These are phyloP conservation scores for Rhodophaea formosa DNA, from an alignment of 2,888 invertebrate genomes.

Conservation along the genomic window DNA sequence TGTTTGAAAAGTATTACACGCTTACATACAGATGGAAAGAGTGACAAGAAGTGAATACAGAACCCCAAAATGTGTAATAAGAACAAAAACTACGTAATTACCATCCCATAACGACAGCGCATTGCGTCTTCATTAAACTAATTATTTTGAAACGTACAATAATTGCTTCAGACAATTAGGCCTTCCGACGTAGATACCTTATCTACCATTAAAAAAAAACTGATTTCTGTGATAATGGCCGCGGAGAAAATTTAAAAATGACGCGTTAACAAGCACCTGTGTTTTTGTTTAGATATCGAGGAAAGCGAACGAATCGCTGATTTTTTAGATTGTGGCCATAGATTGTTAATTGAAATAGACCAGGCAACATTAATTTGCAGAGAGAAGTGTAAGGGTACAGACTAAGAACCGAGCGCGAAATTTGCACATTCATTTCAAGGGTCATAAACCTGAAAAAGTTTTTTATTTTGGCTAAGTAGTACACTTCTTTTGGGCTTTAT, in stretches of 20 bases:
- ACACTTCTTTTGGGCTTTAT: too few relatives aligned
- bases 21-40: too few relatives aligned
- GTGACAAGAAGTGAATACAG: neutral
- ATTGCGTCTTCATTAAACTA: slow-evolving; percentile 42
- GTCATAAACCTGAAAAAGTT: too few relatives aligned
- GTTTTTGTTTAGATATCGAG: slow-evolving; percentile 14
- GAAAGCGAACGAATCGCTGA: slow-evolving; percentile 12
- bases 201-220: neutral
- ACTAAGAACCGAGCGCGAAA: too few relatives aligned
- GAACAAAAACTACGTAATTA: slow-evolving; percentile 12
- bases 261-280: slow-evolving; percentile 13
- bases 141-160: slow-evolving; percentile 31
- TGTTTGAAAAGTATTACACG: too few relatives aligned
- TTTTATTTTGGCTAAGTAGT: too few relatives aligned
- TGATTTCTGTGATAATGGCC: slow-evolving; percentile 1
- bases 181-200: slow-evolving; percentile 14
- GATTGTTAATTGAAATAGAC: neutral
- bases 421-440: too few relatives aligned
- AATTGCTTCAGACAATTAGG: slow-evolving; percentile 25
- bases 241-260: slow-evolving; percentile 5
- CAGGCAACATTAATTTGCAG: too few relatives aligned
- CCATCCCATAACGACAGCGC: slow-evolving; percentile 26
- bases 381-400: too few relatives aligned
- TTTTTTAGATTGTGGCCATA: neutral
- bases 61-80: neutral